Conservation (phyloP, 2,797 vertebrate genomes). For the Semotilus atromaculatus region DNA sequence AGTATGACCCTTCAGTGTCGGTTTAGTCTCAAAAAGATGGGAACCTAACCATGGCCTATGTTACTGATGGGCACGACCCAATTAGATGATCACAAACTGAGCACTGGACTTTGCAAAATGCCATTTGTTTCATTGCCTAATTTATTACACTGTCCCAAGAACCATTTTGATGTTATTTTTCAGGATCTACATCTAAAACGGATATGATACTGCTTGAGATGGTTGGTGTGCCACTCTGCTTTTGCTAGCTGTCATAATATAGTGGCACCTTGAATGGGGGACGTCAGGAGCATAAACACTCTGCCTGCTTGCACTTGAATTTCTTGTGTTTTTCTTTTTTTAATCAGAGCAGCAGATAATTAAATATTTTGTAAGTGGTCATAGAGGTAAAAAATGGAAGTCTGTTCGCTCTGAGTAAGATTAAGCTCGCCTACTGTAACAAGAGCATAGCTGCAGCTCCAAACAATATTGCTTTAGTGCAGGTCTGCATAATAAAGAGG, state of each 20-base stretch:
- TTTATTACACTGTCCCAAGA: slow-evolving; percentile 47
- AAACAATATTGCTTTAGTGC: slow-evolving; percentile 70
- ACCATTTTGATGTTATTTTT: slow-evolving; percentile 45
- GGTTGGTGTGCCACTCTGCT: slow-evolving; percentile 23
- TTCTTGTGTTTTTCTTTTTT: slow-evolving; percentile 65
- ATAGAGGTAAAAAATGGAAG: slow-evolving; percentile 53
- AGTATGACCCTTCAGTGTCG: slow-evolving; percentile 15
- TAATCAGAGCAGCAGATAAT: slow-evolving; percentile 65
- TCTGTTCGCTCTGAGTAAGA: slow-evolving; percentile 70
- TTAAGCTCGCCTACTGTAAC: slow-evolving; percentile 68
- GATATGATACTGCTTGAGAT: slow-evolving; percentile 29
- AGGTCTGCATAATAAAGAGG: slow-evolving; percentile 76
- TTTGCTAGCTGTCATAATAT: slow-evolving; percentile 36
- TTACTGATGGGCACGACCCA: slow-evolving; percentile 19
- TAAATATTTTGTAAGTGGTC: slow-evolving; percentile 69
- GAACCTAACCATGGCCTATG: neutral
- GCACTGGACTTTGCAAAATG: neutral
- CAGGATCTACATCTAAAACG: slow-evolving; percentile 22
- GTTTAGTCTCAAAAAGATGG: neutral
- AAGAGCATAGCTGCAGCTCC: slow-evolving; percentile 66
- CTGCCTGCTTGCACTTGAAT: slow-evolving; percentile 46
- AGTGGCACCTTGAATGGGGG: neutral
- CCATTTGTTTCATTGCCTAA: slow-evolving; percentile 38
- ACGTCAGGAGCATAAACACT: slow-evolving; percentile 25
- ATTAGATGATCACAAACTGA: neutral